Conservation (phyloP, 2,888 invertebrate species). For the Apamea sordens region DNA sequence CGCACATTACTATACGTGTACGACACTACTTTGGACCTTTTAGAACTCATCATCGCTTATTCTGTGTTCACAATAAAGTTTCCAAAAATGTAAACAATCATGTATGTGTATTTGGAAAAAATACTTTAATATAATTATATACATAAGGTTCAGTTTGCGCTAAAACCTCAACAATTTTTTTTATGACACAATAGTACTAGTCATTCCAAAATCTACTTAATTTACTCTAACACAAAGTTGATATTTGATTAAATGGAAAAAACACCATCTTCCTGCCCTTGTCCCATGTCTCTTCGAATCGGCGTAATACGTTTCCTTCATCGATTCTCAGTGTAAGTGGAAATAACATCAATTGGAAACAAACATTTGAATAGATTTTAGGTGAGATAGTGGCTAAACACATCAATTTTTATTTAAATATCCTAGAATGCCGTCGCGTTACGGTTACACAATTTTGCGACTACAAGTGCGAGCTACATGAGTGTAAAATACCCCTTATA, state of each 20-base stretch:
- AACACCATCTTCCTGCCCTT: not conserved
- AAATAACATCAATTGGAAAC: too few species aligned
- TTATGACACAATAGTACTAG: not conserved
- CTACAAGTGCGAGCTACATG: too few species aligned
- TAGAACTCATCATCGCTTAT: not conserved
- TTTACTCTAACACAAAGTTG: not conserved
- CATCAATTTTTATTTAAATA: too few species aligned
- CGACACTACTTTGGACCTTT: too few species aligned
- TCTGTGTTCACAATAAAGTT: not conserved
- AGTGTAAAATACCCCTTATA: constrained; percentile 7
- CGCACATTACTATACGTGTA: not conserved
- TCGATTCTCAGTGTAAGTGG: too few species aligned
- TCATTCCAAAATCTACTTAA: not conserved
- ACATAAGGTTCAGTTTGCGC: not conserved
- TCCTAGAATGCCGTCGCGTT: too few species aligned
- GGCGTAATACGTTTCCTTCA: too few species aligned
- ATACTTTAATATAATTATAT: not conserved
- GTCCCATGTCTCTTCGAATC: too few species aligned
- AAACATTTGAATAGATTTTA: too few species aligned
- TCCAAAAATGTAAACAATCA: not conserved
- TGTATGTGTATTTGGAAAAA: not conserved
- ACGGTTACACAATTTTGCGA: too few species aligned
- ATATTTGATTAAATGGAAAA: not conserved
- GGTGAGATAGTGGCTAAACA: not conserved
- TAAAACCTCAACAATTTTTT: not conserved